These are phyloP conservation scores for Trisateles emortualis DNA, from an alignment of 2,888 invertebrate species.

Conservation along the genomic window DNA sequence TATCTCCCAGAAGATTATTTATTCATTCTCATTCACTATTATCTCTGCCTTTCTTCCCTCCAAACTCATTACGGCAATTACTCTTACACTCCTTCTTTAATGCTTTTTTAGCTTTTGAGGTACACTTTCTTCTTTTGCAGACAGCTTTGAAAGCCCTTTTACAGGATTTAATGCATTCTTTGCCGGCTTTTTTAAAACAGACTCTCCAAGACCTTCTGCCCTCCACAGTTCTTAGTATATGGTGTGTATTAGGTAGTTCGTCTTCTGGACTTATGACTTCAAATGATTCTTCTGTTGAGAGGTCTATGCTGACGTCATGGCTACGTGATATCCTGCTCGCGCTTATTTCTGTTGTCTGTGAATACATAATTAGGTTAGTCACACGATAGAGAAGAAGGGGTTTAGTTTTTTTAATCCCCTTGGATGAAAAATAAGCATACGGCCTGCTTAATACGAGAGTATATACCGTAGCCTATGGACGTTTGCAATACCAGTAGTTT, in stretches of 20 bases:
- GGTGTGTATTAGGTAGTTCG: not conserved
- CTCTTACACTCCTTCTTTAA: slow-evolving; percentile 26
- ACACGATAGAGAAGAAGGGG: no score
- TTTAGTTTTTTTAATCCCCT: no score
- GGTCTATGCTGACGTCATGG: no score
- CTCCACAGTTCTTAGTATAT: not conserved
- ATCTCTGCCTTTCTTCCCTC: not conserved
- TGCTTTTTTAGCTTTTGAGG: slow-evolving; percentile 11
- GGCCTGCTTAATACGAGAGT: no score
- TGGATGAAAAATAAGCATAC: no score
- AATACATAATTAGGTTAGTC: no score
- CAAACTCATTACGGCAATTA: not conserved
- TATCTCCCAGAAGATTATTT: no score
- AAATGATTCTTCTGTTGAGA: not conserved
- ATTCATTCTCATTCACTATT: not conserved
- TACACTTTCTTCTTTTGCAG: slow-evolving; percentile 22
- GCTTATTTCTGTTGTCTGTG: no score
- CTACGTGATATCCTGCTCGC: no score
- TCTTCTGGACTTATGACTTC: not conserved
- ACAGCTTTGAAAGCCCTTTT: slow-evolving; percentile 19
- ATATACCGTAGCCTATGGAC: no score
- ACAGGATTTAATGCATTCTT: slow-evolving; percentile 23
- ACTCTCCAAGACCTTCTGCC: slow-evolving; percentile 11
- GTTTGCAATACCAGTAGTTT: no score
- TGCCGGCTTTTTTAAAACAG: slow-evolving; percentile 19